phyloP scores from a whole-genome alignment of 1,140 invertebrate genomes.

The Tetragnatha versicolor region DNA sequence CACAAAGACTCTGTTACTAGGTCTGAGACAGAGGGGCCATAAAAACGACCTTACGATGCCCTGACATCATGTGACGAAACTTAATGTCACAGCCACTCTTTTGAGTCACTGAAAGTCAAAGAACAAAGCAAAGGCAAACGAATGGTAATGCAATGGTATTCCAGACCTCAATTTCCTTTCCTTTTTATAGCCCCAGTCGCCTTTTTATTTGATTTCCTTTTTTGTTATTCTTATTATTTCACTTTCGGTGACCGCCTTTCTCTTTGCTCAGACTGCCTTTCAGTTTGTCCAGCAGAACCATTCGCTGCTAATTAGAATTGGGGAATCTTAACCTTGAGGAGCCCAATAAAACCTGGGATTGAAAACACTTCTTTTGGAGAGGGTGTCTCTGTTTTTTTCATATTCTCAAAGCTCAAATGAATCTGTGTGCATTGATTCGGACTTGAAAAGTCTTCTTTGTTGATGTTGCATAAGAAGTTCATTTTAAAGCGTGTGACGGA shows the following conservation, averaged over 20 bases:
- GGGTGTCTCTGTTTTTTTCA: too few relatives aligned
- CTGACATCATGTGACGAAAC: slow-evolving; percentile 19
- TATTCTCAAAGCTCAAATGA: too few relatives aligned
- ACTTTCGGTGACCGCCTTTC: background rate
- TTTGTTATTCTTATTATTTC: background rate
- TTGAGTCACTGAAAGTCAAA: slow-evolving; percentile 29
- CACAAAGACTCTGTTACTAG: too few relatives aligned
- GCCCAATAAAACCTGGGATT: too few relatives aligned
- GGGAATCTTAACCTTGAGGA: slow-evolving; percentile 24
- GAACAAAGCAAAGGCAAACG: slow-evolving; percentile 32
- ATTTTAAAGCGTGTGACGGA: too few relatives aligned
- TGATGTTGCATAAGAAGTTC: too few relatives aligned
- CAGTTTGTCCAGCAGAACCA: background rate
- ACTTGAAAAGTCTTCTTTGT: too few relatives aligned
- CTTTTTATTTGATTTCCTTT: background rate
- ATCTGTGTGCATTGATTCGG: too few relatives aligned
- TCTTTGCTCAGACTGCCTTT: slow-evolving; percentile 37
- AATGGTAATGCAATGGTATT: slow-evolving; percentile 12
- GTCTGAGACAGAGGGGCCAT: too few relatives aligned
- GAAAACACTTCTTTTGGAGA: too few relatives aligned
- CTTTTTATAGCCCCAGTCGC: background rate
- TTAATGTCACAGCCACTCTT: slow-evolving; percentile 15
- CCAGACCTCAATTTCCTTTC: slow-evolving; percentile 5
- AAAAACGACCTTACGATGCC: too few relatives aligned
- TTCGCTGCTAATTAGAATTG: slow-evolving; percentile 37